Conservation (phyloP, 2,888 invertebrate species). For the Teleogryllus oceanicus region DNA sequence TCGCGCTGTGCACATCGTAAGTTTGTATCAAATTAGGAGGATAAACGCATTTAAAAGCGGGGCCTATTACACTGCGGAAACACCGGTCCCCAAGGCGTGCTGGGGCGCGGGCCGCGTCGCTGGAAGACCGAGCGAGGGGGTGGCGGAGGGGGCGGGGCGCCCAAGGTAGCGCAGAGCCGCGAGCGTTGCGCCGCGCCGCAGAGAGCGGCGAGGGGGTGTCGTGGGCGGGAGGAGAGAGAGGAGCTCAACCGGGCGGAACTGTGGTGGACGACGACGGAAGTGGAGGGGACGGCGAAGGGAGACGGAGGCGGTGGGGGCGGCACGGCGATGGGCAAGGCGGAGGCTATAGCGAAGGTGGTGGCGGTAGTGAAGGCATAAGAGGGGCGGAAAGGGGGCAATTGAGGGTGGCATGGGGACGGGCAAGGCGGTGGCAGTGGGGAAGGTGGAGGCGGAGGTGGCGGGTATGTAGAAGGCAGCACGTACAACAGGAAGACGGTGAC, state of each 20-base stretch:
- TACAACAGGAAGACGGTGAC: no score
- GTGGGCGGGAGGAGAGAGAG: neutral
- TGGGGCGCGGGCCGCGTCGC: neutral
- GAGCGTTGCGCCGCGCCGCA: no score
- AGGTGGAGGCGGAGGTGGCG: no score
- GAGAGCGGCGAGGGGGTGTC: no score
- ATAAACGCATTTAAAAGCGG: slow-evolving; percentile 18
- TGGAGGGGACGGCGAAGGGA: neutral
- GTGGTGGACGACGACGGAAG: no score
- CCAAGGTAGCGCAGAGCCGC: no score
- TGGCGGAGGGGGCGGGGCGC: neutral
- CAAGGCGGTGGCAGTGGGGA: neutral
- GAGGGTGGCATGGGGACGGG: neutral
- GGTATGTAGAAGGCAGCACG: no score
- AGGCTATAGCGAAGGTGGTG: neutral
- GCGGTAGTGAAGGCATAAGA: neutral
- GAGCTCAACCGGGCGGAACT: no score
- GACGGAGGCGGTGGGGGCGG: neutral
- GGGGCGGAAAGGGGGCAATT: no score
- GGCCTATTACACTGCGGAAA: slow-evolving; percentile 11
- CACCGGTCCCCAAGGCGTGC: neutral
- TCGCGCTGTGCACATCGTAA: slow-evolving; percentile 9
- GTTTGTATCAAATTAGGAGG: slow-evolving; percentile 18
- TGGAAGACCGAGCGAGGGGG: neutral
- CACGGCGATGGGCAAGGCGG: neutral